A percentile compares a stretch with the other conserved stretches of the same genome.
Conservation (phyloP, 2,888 invertebrate species). For the Theretra japonica region DNA sequence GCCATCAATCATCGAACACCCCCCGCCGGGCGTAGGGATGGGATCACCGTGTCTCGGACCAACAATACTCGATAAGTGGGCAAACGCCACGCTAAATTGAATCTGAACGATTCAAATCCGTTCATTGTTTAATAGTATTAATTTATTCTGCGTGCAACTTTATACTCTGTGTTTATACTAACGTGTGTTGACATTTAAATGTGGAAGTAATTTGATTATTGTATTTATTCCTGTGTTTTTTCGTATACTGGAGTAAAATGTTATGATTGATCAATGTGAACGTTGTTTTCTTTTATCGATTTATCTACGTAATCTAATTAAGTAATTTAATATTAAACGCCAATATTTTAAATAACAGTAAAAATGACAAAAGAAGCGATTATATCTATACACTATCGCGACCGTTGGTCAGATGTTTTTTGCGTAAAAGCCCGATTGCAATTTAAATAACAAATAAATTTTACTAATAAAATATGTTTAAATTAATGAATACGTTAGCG, state of each 20-base stretch:
- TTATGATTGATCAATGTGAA: no score
- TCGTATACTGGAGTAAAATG: not conserved
- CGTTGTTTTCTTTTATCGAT: not conserved
- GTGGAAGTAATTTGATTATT: not conserved
- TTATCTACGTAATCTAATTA: not conserved
- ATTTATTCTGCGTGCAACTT: slow-evolving; percentile 44
- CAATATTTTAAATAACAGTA: not conserved
- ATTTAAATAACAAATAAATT: slow-evolving; percentile 33
- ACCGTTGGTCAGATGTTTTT: slow-evolving; percentile 36
- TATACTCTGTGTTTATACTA: no score
- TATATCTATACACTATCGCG: slow-evolving; percentile 32
- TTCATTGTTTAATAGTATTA: slow-evolving; percentile 66
- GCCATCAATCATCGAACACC: slow-evolving; percentile 83
- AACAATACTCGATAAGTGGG: slow-evolving; percentile 82
- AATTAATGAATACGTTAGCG: not conserved
- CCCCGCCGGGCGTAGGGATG: slow-evolving; percentile 82
- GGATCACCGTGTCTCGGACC: slow-evolving; percentile 73
- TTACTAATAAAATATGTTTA: slow-evolving; percentile 16
- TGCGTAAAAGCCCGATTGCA: slow-evolving; percentile 25
- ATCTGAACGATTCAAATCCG: slow-evolving; percentile 67
- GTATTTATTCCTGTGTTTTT: not conserved
- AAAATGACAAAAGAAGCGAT: not conserved
- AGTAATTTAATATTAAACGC: not conserved
- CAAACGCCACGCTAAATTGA: slow-evolving; percentile 80
- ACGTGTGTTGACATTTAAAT: not conserved